A percentile compares a stretch with the other conserved stretches of the same genome.
Conservation (phyloP, 2,888 invertebrate genomes). For the Agrilus cyanescens region DNA sequence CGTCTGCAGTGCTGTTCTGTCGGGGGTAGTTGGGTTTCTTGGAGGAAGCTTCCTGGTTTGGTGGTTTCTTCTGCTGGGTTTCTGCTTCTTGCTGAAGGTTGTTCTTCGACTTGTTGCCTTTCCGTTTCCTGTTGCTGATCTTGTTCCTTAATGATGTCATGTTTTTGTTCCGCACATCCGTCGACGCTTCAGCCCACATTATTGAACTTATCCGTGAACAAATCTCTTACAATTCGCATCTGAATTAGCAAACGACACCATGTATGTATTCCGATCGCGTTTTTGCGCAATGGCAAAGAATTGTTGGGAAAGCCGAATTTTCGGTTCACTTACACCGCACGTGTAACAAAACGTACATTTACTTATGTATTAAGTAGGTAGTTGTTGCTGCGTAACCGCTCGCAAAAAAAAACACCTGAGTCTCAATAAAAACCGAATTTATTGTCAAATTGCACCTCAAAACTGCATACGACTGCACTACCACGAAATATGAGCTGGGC, state of each 20-base stretch:
- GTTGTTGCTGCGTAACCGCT: no score
- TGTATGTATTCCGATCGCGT: neutral
- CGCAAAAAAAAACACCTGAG: no score
- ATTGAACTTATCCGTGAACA: constrained; percentile 6
- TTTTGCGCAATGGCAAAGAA: neutral
- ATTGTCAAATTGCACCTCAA: no score
- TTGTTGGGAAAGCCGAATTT: no score
- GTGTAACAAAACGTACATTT: neutral
- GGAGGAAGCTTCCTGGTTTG: constrained; percentile 2
- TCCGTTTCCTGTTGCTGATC: constrained; percentile 34
- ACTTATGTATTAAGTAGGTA: no score
- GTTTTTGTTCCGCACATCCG: constrained; percentile 28
- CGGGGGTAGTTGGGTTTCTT: constrained; percentile 4
- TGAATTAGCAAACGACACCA: no score
- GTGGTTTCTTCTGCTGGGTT: constrained; percentile 7
- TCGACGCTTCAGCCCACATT: constrained; percentile 36
- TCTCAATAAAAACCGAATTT: no score
- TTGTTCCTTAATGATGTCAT: constrained; percentile 34
- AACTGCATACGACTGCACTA: no score
- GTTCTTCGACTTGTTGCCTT: constrained; percentile 24
- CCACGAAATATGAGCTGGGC: no score
- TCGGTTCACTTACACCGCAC: neutral
- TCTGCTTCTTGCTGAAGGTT: neutral
- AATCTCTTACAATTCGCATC: no score
- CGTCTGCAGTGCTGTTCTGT: constrained; percentile 7